Evolutionary conservation across 2,797 vertebrate genomes (phyloP).

Genomic region (Xiphorhynchus erythropygius): DNA sequence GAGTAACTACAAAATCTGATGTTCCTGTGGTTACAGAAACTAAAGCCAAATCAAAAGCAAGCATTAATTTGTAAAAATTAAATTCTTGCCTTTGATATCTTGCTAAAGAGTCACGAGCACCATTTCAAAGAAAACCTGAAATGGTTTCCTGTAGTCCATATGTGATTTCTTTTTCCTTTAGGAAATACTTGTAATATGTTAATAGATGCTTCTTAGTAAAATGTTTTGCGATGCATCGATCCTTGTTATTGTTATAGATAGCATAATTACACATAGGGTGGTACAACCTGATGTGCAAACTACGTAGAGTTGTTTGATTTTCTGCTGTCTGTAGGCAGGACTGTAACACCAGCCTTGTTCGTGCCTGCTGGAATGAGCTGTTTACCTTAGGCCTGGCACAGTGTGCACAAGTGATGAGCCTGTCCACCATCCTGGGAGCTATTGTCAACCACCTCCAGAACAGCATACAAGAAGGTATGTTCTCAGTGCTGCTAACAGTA

Average conservation of each 20-base stretch:
- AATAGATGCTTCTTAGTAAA: neutral
- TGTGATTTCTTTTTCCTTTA: neutral
- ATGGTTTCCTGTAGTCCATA: neutral
- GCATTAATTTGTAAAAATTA: neutral
- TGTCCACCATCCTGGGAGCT: conserved; percentile 94
- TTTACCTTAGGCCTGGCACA: conserved; percentile 96
- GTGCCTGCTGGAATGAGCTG: conserved; percentile 97
- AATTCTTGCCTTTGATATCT: neutral
- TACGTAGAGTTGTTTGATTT: neutral
- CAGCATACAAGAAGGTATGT: conserved; percentile 94
- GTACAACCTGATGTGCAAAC: neutral
- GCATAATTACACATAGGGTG: neutral
- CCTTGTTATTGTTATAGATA: neutral
- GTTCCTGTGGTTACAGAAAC: neutral
- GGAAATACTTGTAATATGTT: neutral
- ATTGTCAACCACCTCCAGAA: conserved; percentile 97
- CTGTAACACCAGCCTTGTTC: conserved; percentile 92
- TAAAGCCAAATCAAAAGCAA: neutral
- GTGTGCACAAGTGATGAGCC: conserved; percentile 96
- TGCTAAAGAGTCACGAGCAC: neutral
- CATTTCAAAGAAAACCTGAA: neutral
- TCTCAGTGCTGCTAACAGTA: neutral
- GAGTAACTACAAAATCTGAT: neutral
- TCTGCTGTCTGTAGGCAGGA: conserved; percentile 84
- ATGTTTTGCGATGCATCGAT: neutral